Evolutionary conservation across 2,888 invertebrate species (phyloP).

Genomic region (Pinctada fucata): DNA sequence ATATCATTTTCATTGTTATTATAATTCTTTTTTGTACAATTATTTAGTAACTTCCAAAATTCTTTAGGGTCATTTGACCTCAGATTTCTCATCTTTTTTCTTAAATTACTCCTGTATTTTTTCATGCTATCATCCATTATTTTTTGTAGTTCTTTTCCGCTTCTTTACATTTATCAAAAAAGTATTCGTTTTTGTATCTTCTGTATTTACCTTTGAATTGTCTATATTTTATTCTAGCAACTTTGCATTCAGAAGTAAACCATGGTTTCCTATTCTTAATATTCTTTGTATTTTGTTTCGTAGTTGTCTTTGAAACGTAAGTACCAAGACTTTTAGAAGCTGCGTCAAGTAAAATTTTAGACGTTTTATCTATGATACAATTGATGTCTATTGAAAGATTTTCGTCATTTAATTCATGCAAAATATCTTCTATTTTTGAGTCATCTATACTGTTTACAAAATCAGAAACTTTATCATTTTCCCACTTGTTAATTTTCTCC

Average conservation of each 20-base stretch:
- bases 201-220: too few relatives aligned
- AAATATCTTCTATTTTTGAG: too few relatives aligned
- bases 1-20: constrained; percentile 5
- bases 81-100: constrained; percentile 2
- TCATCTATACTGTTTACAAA: not conserved
- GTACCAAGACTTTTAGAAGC: too few relatives aligned
- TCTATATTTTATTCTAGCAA: constrained; percentile 1
- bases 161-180: not conserved
- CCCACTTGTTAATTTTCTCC: constrained; percentile 1
- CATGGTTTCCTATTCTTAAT: too few relatives aligned
- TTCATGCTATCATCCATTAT: not conserved
- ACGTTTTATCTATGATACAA: not conserved
- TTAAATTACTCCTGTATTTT: not conserved
- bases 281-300: too few relatives aligned
- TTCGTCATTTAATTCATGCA: not conserved
- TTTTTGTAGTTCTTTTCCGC: not conserved
- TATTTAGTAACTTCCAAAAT: constrained; percentile 9
- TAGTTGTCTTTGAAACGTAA: too few relatives aligned
- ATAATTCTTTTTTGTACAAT: not conserved
- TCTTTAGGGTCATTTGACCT: too few relatives aligned
- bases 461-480: not conserved
- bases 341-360: not conserved
- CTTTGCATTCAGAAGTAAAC: constrained; percentile 16
- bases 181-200: too few relatives aligned
- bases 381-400: not conserved